These are phyloP conservation scores for Lasioglossum calceatum DNA, from an alignment of 2,888 invertebrate species.

Conservation along the genomic window DNA sequence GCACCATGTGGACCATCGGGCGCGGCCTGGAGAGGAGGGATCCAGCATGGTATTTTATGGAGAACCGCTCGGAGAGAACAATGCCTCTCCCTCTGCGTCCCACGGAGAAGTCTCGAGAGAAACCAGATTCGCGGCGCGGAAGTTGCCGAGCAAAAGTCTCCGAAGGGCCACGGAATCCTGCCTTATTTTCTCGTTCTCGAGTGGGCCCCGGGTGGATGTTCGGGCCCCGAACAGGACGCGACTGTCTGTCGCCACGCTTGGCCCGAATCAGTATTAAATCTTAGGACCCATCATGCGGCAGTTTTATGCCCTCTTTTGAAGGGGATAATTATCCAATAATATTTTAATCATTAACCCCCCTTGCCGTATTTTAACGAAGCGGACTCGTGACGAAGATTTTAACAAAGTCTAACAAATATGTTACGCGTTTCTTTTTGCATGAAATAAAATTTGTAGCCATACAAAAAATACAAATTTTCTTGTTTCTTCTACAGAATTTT, in stretches of 20 bases:
- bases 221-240: background rate
- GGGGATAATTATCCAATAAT: too few species aligned
- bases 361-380: too few species aligned
- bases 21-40: background rate
- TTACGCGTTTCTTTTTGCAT: too few species aligned
- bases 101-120: conserved; percentile 28
- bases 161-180: conserved; percentile 7
- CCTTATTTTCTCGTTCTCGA: conserved; percentile 12
- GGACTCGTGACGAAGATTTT: too few species aligned
- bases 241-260: conserved; percentile 2
- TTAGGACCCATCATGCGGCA: background rate
- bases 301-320: too few species aligned
- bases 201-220: background rate
- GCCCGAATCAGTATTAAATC: too few species aligned
- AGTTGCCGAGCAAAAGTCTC: conserved; percentile 21
- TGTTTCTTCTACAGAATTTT: too few species aligned
- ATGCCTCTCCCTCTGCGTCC: conserved; percentile 19
- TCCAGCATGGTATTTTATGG: conserved; percentile 24
- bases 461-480: too few species aligned
- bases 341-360: too few species aligned
- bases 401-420: too few species aligned
- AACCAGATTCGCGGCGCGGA: conserved; percentile 59
- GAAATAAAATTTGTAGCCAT: too few species aligned
- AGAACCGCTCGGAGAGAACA: conserved; percentile 36
- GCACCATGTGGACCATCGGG: background rate